A percentile compares a stretch with the other conserved stretches of the same genome.
phyloP scores from a whole-genome alignment of 1,140 invertebrate genomes.

The Drosophila tsacasi region DNA sequence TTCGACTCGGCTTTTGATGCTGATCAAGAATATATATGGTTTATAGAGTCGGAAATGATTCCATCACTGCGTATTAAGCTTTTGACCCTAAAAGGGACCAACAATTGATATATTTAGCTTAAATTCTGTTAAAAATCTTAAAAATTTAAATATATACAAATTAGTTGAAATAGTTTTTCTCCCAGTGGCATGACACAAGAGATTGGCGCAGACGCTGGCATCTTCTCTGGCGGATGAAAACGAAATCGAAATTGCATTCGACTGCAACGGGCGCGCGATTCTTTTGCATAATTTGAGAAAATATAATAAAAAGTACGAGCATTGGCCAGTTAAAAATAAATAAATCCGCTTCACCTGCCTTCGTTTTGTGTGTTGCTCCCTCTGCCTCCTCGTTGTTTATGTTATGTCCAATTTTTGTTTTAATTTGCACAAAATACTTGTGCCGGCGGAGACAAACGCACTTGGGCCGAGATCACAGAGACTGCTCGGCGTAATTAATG shows the following conservation, averaged over 20 bases:
- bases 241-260: conserved; percentile 68
- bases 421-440: conserved; percentile 61
- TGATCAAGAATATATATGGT: too few relatives aligned
- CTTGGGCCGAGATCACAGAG: conserved; percentile 52
- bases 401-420: conserved; percentile 74
- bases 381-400: conserved; percentile 49
- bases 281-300: conserved; percentile 59
- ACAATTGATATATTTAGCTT: too few relatives aligned
- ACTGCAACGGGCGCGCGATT: conserved; percentile 23
- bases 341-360: conserved; percentile 61
- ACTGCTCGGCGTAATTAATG: conserved; percentile 51
- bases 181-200: conserved; percentile 47
- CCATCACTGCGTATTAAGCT: too few relatives aligned
- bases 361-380: conserved; percentile 22
- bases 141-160: background rate
- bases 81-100: too few relatives aligned
- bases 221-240: conserved; percentile 73
- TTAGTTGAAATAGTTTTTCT: conserved; percentile 1
- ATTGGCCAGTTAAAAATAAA: conserved; percentile 69
- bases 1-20: too few relatives aligned
- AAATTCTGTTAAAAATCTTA: too few relatives aligned
- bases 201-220: conserved; percentile 39
- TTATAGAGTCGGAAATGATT: too few relatives aligned
- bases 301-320: conserved; percentile 45
- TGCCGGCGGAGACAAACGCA: conserved; percentile 44